Evolutionary conservation across 1,140 invertebrate genomes (phyloP).

Genomic region (Drosophila lacertosa): DNA sequence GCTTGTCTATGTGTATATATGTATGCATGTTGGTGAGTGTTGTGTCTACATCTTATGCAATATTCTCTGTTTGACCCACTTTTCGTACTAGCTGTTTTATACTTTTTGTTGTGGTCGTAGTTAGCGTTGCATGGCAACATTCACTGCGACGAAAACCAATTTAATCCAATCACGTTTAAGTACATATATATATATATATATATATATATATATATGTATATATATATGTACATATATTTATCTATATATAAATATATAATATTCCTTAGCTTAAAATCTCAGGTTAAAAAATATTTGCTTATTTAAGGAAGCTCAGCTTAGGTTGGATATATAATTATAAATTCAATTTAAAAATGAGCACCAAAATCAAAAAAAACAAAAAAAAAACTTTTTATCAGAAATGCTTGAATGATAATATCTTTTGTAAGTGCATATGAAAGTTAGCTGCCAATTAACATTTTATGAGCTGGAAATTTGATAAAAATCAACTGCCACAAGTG

Average conservation of each 20-base stretch:
- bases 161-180: constrained; percentile 28
- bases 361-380: no score
- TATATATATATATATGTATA: neutral
- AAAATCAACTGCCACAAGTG: constrained; percentile 61
- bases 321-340: no score
- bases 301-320: no score
- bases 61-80: constrained; percentile 79
- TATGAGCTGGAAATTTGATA: constrained; percentile 47
- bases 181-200: constrained; percentile 6
- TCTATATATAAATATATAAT: no score
- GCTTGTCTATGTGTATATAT: constrained; percentile 43
- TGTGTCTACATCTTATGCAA: constrained; percentile 70
- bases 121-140: constrained; percentile 58
- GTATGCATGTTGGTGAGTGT: constrained; percentile 61
- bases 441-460: constrained; percentile 65
- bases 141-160: constrained; percentile 55
- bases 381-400: no score
- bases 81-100: constrained; percentile 50
- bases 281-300: no score
- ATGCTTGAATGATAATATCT: no score
- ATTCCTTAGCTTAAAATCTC: no score
- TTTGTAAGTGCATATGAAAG: constrained; percentile 53
- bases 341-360: no score
- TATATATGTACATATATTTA: no score
- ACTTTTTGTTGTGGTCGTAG: constrained; percentile 62